phyloP scores from a whole-genome alignment of 1,140 invertebrate genomes.

The Philotrypesis tridentata region DNA sequence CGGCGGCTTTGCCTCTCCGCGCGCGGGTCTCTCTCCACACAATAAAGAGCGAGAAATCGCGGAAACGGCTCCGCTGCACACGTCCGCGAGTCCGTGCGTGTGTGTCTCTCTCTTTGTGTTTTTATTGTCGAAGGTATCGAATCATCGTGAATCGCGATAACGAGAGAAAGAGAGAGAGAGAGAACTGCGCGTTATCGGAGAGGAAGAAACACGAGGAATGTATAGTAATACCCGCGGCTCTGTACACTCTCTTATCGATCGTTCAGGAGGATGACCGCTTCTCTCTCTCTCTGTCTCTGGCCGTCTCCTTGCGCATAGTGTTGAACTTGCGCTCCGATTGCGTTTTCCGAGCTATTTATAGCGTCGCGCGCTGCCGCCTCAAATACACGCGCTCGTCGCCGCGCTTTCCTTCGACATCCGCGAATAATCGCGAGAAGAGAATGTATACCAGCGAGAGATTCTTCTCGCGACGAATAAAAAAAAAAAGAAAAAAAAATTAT shows the following conservation, averaged over 20 bases:
- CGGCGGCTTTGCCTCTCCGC: no score
- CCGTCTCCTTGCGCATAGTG: not conserved
- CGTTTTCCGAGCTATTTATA: not conserved
- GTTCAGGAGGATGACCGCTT: slow-evolving; percentile 32
- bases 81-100: not conserved
- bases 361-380: not conserved
- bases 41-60: not conserved
- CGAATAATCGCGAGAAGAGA: no score
- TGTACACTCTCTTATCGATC: slow-evolving; percentile 48
- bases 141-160: not conserved
- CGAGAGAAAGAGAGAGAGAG: not conserved
- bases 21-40: slow-evolving; percentile 40
- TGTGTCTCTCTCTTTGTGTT: no score
- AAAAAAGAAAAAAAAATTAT: not conserved
- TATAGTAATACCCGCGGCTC: not conserved
- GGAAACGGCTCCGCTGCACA: not conserved
- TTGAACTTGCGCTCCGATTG: not conserved
- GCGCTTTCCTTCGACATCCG: no score
- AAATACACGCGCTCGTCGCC: no score
- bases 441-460: no score
- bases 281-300: not conserved
- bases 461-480: not conserved
- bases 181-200: slow-evolving; percentile 50
- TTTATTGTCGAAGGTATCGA: not conserved
- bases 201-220: slow-evolving; percentile 51